Evolutionary conservation across 2,113 vertebrate genomes (phyloP).

Genomic region (Epinephelus lanceolatus): DNA sequence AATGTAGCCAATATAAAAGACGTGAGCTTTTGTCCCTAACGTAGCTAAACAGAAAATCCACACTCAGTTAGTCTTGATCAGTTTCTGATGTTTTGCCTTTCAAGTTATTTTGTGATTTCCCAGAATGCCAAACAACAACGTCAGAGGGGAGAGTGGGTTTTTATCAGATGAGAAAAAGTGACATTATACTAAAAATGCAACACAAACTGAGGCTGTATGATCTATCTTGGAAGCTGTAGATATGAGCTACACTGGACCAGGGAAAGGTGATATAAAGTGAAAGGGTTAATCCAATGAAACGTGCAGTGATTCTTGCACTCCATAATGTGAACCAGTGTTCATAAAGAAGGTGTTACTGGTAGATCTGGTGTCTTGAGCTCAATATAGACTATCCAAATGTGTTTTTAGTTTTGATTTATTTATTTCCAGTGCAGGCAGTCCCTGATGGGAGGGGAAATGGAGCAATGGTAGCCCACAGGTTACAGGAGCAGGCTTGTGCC

Average conservation of each 20-base stretch:
- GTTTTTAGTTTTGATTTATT: neutral
- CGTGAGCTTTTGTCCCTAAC: conserved; percentile 1
- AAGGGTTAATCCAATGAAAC: neutral
- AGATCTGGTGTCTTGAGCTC: neutral
- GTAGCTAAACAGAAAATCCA: neutral
- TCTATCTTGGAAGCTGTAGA: neutral
- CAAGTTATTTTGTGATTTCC: conserved; percentile 9
- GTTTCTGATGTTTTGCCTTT: neutral
- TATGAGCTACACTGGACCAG: neutral
- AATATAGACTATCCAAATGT: neutral
- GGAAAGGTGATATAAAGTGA: neutral
- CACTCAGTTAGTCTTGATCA: neutral
- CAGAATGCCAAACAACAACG: neutral
- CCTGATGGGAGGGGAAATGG: neutral
- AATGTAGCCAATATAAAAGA: neutral
- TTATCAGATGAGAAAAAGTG: neutral
- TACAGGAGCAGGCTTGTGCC: neutral
- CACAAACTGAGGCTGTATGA: neutral
- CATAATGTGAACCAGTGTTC: too few species aligned
- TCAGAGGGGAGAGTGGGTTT: neutral
- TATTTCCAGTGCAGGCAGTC: neutral
- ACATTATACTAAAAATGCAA: neutral
- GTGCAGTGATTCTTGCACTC: conserved; percentile 1
- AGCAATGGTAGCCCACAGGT: neutral
- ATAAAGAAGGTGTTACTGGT: neutral